phyloP scores from a whole-genome alignment of 35 echinoderm and acorn worm genomes.

The Lytechinus variegatus region DNA sequence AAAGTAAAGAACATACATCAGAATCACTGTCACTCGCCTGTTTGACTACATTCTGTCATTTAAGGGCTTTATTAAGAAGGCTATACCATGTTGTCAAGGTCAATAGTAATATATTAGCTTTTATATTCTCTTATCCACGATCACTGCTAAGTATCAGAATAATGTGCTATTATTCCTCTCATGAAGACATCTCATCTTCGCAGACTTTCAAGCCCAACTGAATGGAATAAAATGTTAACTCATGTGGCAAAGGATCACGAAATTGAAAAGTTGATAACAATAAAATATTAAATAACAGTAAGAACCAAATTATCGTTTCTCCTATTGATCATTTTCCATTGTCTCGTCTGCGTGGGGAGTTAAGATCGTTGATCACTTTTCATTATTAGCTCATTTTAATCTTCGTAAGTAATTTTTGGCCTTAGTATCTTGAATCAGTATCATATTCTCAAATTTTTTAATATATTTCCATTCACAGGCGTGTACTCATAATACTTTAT shows the following conservation, averaged over 20 bases:
- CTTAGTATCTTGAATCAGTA: no score
- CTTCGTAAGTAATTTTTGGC: no score
- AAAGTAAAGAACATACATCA: slow-evolving; percentile 25
- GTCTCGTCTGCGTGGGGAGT: no score
- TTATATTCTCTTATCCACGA: background rate
- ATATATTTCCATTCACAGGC: no score
- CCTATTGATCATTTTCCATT: no score
- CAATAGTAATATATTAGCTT: slow-evolving; percentile 7
- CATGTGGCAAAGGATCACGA: background rate
- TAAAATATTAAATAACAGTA: no score
- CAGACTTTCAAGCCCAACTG: background rate
- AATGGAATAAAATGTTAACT: background rate
- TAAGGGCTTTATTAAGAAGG: slow-evolving; percentile 20
- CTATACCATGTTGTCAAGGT: background rate
- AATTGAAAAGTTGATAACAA: no score
- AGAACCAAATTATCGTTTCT: no score
- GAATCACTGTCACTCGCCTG: slow-evolving; percentile 21
- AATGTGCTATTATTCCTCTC: background rate
- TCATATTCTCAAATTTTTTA: no score
- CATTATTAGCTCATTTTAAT: no score
- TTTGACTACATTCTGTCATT: slow-evolving; percentile 40
- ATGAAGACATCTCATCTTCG: background rate
- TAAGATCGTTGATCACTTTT: no score
- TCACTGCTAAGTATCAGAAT: background rate
- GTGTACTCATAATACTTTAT: no score